Evolutionary conservation across 2,888 invertebrate genomes (phyloP).

Genomic region (Mimas tiliae): DNA sequence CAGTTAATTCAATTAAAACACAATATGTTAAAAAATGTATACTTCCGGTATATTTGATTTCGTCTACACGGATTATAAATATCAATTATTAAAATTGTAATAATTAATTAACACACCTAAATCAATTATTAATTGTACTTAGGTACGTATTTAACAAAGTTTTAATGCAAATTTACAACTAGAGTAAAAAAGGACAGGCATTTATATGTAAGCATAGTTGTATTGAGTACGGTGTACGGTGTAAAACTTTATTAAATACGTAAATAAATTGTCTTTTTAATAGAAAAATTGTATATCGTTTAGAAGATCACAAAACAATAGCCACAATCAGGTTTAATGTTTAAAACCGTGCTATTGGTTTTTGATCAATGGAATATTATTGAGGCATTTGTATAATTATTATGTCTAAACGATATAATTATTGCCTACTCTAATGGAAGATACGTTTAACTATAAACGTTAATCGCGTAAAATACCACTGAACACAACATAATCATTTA

Average conservation of each 20-base stretch:
- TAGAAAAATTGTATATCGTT: neutral
- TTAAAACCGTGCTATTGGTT: too few species aligned
- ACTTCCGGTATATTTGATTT: slow-evolving; percentile 24
- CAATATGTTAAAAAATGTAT: slow-evolving; percentile 33
- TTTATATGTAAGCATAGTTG: neutral
- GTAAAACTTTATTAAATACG: slow-evolving; percentile 16
- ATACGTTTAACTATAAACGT: neutral
- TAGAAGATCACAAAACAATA: too few species aligned
- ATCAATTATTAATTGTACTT: neutral
- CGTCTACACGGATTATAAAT: slow-evolving; percentile 11
- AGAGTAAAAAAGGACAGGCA: neutral
- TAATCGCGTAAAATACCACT: neutral
- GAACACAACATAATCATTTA: neutral
- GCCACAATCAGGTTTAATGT: too few species aligned
- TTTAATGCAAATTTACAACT: neutral
- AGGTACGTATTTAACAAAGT: neutral
- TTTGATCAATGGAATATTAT: too few species aligned
- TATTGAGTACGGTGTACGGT: neutral
- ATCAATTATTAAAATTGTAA: neutral
- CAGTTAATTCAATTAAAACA: slow-evolving; percentile 37
- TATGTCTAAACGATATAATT: neutral
- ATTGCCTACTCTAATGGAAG: neutral
- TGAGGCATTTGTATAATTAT: neutral
- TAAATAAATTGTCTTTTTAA: slow-evolving; percentile 2
- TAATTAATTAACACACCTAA: slow-evolving; percentile 8